Base-by-base conservation (phyloP, 2,797 vertebrate species). In the Takifugu rubripes region DNA sequence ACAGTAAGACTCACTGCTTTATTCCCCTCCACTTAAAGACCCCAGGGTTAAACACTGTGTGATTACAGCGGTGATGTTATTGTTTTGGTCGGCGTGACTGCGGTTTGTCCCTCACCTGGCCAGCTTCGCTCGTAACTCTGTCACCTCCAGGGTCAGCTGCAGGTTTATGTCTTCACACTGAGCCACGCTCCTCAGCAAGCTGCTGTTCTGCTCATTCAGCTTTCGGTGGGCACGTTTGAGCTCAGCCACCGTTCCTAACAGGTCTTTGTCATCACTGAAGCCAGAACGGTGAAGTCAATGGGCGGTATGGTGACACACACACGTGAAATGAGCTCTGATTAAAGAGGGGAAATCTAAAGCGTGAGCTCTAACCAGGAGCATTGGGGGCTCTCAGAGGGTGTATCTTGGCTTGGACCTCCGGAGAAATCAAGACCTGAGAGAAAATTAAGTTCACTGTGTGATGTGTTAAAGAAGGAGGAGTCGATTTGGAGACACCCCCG, bases 141-240 rank as follows among this genome's bases (percentile, higher is more conserved):
- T 85, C 58, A 90, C 64, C 70, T 93, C 90, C 56, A 89, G 56
- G 29, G 70, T 89, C 57, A 92, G 88, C 82, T 90, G 89, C 51
- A 91, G 85, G 79, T 92, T 93, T 5, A 80, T 59, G 12, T 93
- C 92, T 49, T 92, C 92, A 67, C 89, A 84, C 69, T 91, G 90
- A 58, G 86, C 76, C 66, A 91, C 67, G 0, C 71, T 89, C 81
- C 70, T 86, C 68, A 90, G 26, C 61, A 93, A 78, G 59, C 69
- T 74, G 68, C 79, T 83, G 86, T 92, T 92, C 76, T 91, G 89
- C 54, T 88, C 84, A 0, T 69, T 88, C 68, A 92, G 79, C 47
- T 83, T 86, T 58, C 64, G 70, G 57, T 88, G 84, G 9, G 86
- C 78, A 1, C 77, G 84, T 69, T 88, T 88, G 66, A 92, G 73